Percentiles rank a stretch among this genome's conserved stretches.
Evolutionary conservation across 1,140 invertebrate genomes (phyloP).

Genomic region (Drosophila ficusphila): DNA sequence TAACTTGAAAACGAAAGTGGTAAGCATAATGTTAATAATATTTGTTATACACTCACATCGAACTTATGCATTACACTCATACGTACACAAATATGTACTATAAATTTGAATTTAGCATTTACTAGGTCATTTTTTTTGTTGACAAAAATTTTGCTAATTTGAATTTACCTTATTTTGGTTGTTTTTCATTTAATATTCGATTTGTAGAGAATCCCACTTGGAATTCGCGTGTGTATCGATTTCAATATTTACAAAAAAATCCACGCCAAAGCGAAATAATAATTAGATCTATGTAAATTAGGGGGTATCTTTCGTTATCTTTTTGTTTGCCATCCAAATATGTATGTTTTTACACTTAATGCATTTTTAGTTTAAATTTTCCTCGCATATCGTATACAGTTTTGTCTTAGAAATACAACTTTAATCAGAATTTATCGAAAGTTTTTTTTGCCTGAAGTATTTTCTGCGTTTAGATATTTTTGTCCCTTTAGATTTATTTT

Average conservation of each 20-base stretch:
- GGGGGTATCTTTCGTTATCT: slow-evolving; percentile 5
- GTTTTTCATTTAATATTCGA: slow-evolving; percentile 15
- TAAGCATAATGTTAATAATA: slow-evolving; percentile 64
- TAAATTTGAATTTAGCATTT: slow-evolving; percentile 81
- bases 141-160: slow-evolving; percentile 81
- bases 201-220: slow-evolving; percentile 59
- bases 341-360: slow-evolving; percentile 42
- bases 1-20: slow-evolving; percentile 53
- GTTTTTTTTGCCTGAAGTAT: slow-evolving; percentile 20
- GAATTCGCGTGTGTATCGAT: slow-evolving; percentile 25
- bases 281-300: slow-evolving; percentile 58
- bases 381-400: slow-evolving; percentile 71
- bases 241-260: slow-evolving; percentile 68
- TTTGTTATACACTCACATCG: slow-evolving; percentile 53
- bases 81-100: slow-evolving; percentile 71
- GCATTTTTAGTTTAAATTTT: slow-evolving; percentile 45
- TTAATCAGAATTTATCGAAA: slow-evolving; percentile 36
- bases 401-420: slow-evolving; percentile 56
- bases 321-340: slow-evolving; percentile 24
- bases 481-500: slow-evolving; percentile 34
- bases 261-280: slow-evolving; percentile 54
- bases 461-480: slow-evolving; percentile 28
- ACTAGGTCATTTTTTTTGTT: slow-evolving; percentile 64
- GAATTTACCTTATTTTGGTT: slow-evolving; percentile 56
- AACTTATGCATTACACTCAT: slow-evolving; percentile 67